Base-by-base conservation (phyloP, 2,113 vertebrate genomes). In the Pongo pygmaeus region DNA sequence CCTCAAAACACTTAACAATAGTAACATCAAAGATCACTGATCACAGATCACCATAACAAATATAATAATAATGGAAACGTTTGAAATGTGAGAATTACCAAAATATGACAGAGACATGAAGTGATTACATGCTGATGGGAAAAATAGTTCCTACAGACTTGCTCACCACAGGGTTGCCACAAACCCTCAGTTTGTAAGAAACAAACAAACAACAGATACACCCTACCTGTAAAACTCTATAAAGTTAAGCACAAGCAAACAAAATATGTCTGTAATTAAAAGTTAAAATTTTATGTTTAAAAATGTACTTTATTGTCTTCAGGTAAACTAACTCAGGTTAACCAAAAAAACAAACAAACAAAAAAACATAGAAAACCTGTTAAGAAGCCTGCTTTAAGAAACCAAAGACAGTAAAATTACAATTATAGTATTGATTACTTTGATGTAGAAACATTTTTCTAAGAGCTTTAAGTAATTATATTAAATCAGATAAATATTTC, bases 341-440 rank as follows among this genome's bases (percentile, higher is more conserved):
- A 92, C 50, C 94, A 95, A 1, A 23, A 23, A 0, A 61, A 30
- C 94, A 95, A 5, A 55, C 38, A 52, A 0, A 57, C 22, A 5
- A 27, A 59, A 96, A 35, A 81, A 91, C 25, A 48, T 35, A 50
- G 40, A 67, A 95, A 84, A 48, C 7, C 14, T 61, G 18, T 38
- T 90, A 55, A 95, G 88, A 5, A 94, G 80, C 10, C 8, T 88
- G 32, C 27, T 88, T 90, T 93, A 78, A 64, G 67, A 30, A 94
- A 43, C 8, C 75, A 23, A 97, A 61, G 57, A 92, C 38, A 96
- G 61, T 96, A 67, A 74, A 52, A 46, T 96, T 96, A 52, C 75
- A 95, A 74, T 97, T 97, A 88, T 61, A 89, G 5, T 92, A 93
- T 92, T 96, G 90, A 93, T 95, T 89, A 92, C 48, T 96, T 97